Percentiles rank a stretch among this genome's conserved stretches.
Conservation (phyloP, 2,113 vertebrate species). For the Phyllostomus discolor region DNA sequence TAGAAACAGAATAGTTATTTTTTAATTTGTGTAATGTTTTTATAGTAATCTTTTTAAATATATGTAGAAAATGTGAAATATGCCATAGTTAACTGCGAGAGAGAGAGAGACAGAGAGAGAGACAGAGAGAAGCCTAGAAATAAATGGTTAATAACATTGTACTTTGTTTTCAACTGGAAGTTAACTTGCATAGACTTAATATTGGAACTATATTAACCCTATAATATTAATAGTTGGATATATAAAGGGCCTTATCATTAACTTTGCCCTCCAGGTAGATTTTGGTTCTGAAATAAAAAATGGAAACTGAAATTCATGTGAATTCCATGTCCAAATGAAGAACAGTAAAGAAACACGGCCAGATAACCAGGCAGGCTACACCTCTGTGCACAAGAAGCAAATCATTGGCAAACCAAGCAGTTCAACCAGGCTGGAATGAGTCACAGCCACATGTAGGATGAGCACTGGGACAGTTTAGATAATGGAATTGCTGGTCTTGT, state of each 20-base stretch:
- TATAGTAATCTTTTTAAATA: not conserved
- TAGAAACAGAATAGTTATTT: not conserved
- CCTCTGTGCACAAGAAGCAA: conserved; percentile 47
- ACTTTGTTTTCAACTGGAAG: conserved; percentile 23
- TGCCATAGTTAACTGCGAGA: not conserved
- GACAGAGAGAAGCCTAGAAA: no score
- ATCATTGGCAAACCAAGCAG: conserved; percentile 69
- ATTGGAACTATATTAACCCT: not conserved
- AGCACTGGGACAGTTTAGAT: conserved; percentile 83
- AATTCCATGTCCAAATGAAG: conserved; percentile 6
- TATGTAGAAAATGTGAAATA: not conserved
- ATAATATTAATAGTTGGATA: rapidly evolving
- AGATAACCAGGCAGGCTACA: conserved; percentile 37
- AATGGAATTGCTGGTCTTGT: conserved; percentile 84
- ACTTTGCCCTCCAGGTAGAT: not conserved
- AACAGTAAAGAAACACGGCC: not conserved
- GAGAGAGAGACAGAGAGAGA: not conserved
- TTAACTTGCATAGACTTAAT: not conserved
- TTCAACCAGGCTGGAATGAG: conserved; percentile 73
- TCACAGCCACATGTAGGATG: conserved; percentile 79
- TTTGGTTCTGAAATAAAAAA: not conserved
- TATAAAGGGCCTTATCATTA: rapidly evolving
- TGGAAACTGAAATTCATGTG: conserved; percentile 35
- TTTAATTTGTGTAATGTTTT: not conserved
- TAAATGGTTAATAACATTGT: not conserved